Conservation (phyloP, 1,140 invertebrate genomes). For the Saccostrea cuccullata region DNA sequence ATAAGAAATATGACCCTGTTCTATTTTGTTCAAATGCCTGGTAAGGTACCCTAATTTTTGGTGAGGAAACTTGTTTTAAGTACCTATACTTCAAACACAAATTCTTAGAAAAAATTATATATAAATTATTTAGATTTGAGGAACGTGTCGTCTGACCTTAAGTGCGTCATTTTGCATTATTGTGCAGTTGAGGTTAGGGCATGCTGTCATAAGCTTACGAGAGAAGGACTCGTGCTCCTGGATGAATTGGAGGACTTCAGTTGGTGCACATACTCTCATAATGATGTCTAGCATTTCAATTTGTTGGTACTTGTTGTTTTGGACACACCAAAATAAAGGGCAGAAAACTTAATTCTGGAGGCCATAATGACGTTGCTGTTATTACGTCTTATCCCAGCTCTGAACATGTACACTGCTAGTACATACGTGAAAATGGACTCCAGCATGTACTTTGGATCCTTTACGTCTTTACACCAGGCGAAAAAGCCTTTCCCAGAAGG, state of each 20-base stretch:
- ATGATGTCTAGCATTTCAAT: neutral
- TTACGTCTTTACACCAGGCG: too few species aligned
- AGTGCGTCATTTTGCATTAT: too few species aligned
- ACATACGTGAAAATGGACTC: neutral
- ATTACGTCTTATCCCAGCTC: neutral
- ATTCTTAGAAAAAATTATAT: too few species aligned
- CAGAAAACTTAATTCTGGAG: neutral
- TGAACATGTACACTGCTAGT: neutral
- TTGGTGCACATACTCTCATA: conserved; percentile 8
- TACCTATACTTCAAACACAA: too few species aligned
- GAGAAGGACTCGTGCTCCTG: conserved; percentile 8
- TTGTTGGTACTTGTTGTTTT: neutral
- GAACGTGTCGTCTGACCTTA: neutral
- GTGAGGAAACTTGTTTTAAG: too few species aligned
- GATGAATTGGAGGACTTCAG: neutral
- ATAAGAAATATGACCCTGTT: too few species aligned
- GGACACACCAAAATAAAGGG: neutral
- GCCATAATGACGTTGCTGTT: neutral
- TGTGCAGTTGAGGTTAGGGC: neutral
- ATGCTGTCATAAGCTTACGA: neutral
- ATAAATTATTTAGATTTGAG: too few species aligned
- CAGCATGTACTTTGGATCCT: neutral
- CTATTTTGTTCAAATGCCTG: too few species aligned
- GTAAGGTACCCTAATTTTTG: too few species aligned
- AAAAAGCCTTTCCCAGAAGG: too few species aligned